Evolutionary conservation across 2,797 vertebrate species (phyloP), one percentile per base, ranked within the genome.

Genomic region (Sebastes vulpes): DNA sequence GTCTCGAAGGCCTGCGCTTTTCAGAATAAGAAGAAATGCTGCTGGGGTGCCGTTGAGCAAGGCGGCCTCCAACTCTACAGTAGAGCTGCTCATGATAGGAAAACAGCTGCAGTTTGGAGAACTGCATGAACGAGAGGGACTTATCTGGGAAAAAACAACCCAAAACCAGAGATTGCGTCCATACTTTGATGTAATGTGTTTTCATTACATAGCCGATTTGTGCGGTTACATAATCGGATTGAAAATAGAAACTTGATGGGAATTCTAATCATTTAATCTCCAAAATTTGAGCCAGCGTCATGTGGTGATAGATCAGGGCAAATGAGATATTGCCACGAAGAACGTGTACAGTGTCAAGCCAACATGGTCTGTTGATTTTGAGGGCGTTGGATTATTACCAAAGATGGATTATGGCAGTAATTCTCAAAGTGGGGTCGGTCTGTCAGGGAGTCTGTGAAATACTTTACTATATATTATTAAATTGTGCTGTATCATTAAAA

Each of bases 261-360:
- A 84, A 68, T 75, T 77, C 48, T 84, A 89, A 87, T 82, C 82
- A 6, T n/a, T 87, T 91, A 83, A 90, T 85, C 89, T 85, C 71
- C 46, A 54, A 84, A 87, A 86, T 81, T 66, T 86, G 20, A 87
- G 54, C 73, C 32, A 54, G 28, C 59, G 56, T 81, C 50, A 42
- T 60, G 58, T 82, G 42, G 48, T 28, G 60, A 82, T 35, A 65
- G 52, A 52, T 48, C n/a, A 28, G 35, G 4, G 4, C 4, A 32
- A 75, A 54, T 25, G 25, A 52, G 21, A 35, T 54, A 20, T 12
- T 18, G 20, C 20, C 9, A 32, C 2, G 3, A 50, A 12, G 12
- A 65, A 42, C 14, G n/a, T 59, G 1, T 26, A 23, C 28, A 56
- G 2, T 61, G 11, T 57, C 2, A 35, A 70, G 23, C 16, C 73